Base-by-base conservation (phyloP, 2,113 vertebrate genomes). In the Lipophrys pholis region DNA sequence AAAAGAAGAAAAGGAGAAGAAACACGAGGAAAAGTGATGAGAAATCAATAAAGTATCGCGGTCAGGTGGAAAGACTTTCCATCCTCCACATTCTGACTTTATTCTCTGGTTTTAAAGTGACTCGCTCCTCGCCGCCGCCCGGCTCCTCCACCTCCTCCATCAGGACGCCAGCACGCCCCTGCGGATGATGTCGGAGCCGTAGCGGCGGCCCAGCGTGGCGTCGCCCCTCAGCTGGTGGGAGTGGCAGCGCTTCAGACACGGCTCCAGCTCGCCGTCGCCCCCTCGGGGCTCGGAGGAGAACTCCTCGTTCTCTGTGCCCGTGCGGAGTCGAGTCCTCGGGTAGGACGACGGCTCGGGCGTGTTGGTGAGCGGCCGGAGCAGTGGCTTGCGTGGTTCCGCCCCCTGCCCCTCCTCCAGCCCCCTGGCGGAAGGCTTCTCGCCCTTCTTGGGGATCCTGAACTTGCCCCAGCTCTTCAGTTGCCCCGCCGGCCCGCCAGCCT, bases 371-470 rank as follows among this genome's bases (percentile, higher is more conserved):
- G 85, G 88, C 21, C 88, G 10, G 80, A 90, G 11, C 90, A 78
- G 62, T n/a, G 83, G 50, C 81, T 90, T 82, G 64, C 60, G 43
- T n/a, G 11, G 64, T 73, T 80, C 63, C 50, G 6, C 51, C 73
- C 82, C 69, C 83, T 43, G 91, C 92, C 43, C 35, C 52, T 39
- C 35, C 71, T 36, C 51, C 63, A 59, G 21, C 58, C 16, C 41
- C 52, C 78, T 30, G 80, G 63, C 89, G 0, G 82, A 89, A 46
- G 93, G 93, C 82, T 92, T 93, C 59, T 96, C 96, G 68, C 93
- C 94, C 74, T 96, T 95, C 91, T 96, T 98, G 65, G 97, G 97
- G 95, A 99, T 98, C 82, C 95, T 91, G 90, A 99, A 98, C 85
- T 95, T 97, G 0, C 97, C 97, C 97, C 97, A 99, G 92, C 95